Conservation (phyloP, 2,797 vertebrate species). For the Acropternis orthonyx region DNA sequence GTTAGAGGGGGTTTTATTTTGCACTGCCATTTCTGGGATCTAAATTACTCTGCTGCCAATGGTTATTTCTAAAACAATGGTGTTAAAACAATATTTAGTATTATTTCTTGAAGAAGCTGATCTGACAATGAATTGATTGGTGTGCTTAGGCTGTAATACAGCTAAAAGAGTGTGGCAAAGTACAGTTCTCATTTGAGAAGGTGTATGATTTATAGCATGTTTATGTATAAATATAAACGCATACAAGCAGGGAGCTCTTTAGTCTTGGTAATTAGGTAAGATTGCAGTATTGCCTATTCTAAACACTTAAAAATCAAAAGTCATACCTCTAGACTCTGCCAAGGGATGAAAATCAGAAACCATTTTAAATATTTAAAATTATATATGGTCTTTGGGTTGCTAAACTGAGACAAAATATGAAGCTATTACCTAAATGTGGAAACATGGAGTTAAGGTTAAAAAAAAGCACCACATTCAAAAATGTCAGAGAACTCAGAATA, state of each 20-base stretch:
- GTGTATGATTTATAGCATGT: neutral
- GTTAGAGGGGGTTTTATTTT: constrained; percentile 2
- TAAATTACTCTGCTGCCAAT: constrained; percentile 10
- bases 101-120: neutral
- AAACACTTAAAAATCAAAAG: neutral
- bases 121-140: neutral
- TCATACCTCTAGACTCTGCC: neutral
- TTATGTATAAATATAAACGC: neutral
- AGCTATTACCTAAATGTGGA: neutral
- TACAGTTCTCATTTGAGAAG: neutral
- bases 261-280: neutral
- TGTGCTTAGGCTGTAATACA: neutral
- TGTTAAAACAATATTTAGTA: neutral
- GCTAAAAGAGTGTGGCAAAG: neutral
- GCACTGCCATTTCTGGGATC: neutral
- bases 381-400: neutral
- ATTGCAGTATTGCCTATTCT: neutral
- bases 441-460: neutral
- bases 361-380: neutral
- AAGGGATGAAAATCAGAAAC: neutral
- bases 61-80: constrained; percentile 21
- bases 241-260: neutral
- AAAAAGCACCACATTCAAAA: neutral
- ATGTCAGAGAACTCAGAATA: neutral
- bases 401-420: neutral